Conservation (phyloP, 2,888 invertebrate species). For the Timema podura region DNA sequence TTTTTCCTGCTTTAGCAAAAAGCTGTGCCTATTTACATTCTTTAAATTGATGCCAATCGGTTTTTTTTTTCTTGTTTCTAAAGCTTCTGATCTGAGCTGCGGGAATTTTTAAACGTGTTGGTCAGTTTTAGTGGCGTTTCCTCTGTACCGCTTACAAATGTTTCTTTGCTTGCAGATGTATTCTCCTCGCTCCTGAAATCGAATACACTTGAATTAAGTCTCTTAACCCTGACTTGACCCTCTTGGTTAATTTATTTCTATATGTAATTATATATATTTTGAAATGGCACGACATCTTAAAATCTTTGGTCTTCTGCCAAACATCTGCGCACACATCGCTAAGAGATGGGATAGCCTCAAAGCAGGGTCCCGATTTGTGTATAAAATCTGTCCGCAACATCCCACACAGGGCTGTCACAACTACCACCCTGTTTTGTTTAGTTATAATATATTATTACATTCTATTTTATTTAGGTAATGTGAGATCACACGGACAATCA, state of each 20-base stretch:
- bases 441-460: too few relatives aligned
- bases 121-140: conserved; percentile 29
- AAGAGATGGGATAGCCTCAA: too few relatives aligned
- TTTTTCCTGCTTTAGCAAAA: too few relatives aligned
- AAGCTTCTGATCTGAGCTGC: conserved; percentile 26
- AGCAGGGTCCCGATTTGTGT: conserved; percentile 30
- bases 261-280: too few relatives aligned
- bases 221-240: conserved; percentile 12
- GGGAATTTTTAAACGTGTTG: conserved; percentile 18
- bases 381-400: conserved; percentile 30
- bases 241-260: too few relatives aligned
- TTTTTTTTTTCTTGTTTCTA: conserved; percentile 22
- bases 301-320: neutral
- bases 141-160: conserved; percentile 30
- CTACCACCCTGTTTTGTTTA: too few relatives aligned
- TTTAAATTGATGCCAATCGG: neutral
- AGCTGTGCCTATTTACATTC: neutral
- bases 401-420: too few relatives aligned
- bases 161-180: conserved; percentile 32
- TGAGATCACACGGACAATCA: too few relatives aligned
- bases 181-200: conserved; percentile 32
- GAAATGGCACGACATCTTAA: too few relatives aligned
- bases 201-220: conserved; percentile 32
- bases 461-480: too few relatives aligned
- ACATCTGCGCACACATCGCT: conserved; percentile 14